These are phyloP conservation scores for Lethenteron camtschaticum DNA, from an alignment of 2,113 vertebrate species.

Conservation along the genomic window DNA sequence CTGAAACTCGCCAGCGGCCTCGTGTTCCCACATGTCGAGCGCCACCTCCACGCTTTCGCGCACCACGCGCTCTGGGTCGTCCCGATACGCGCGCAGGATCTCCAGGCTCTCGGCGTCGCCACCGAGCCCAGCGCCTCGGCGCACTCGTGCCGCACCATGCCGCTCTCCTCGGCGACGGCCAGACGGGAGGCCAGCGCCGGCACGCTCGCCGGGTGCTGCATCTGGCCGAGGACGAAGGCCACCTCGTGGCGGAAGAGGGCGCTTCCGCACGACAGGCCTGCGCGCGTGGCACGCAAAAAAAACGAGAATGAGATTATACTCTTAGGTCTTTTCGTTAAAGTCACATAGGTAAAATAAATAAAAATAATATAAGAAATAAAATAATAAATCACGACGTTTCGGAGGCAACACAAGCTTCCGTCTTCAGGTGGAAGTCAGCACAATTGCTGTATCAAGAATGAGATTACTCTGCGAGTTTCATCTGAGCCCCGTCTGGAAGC, in stretches of 20 bases:
- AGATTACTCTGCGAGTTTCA: no score
- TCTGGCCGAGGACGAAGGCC: constrained; percentile 70
- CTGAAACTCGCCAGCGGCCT: constrained; percentile 44
- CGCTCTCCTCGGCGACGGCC: constrained; percentile 25
- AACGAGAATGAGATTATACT: no score
- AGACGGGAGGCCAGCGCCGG: constrained; percentile 32
- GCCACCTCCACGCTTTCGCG: constrained; percentile 87
- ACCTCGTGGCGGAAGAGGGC: constrained; percentile 79
- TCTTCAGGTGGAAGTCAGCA: no score
- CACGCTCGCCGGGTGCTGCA: constrained; percentile 49
- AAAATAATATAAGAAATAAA: no score
- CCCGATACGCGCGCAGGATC: constrained; percentile 25
- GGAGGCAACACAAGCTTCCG: no score
- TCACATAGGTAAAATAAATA: no score
- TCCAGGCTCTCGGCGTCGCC: constrained; percentile 41
- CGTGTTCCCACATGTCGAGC: constrained; percentile 59
- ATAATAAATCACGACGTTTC: no score
- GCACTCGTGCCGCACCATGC: constrained; percentile 86
- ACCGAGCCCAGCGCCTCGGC: constrained; percentile 79
- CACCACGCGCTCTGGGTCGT: constrained; percentile 48
- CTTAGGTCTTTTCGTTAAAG: no score
- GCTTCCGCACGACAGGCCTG: constrained; percentile 46
- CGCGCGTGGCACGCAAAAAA: neutral
- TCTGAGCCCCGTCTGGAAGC: no score
- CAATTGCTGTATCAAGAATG: no score